Base-by-base conservation (phyloP, 2,113 vertebrate genomes). In the Apteryx mantelli region DNA sequence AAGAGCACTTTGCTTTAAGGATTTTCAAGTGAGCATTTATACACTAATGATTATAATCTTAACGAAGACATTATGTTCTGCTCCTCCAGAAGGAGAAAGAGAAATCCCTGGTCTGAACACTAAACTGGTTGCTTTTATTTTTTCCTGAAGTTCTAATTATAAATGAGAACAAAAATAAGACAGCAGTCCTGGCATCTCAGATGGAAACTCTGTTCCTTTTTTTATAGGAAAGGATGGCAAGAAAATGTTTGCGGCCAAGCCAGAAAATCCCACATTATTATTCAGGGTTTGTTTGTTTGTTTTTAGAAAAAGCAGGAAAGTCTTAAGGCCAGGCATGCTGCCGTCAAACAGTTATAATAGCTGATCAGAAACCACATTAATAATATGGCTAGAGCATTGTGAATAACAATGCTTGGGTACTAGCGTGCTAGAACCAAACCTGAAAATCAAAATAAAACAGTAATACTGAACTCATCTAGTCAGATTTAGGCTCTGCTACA, bases 91-190 rank as follows among this genome's bases (percentile, higher is more conserved):
- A 73, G 20, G 25, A 7, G 20, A 66, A 79, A 85, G 25, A 90
- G 70, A 91, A 97, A 91, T 8, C 12, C 40, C 40, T 80, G 53
- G 34, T 58, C 81, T 89, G 84, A 91, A 61, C 63, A 70, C 34
- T 87, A 55, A 91, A 92, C 32, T 82, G 58, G 64, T 76, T 73
- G n/a, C 5, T 79, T 93, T 84, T 89, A 18, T 58, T 95, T 94
- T 95, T 92, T 64, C 77, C 77, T 89, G 55, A 84, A 5, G 8
- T 95, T 91, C 86, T 95, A 95, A 95, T 95, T 95, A 96, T 92
- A 87, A 53, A 91, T 87, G 84, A 91, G 92, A 97, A 91, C 28
- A 87, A 91, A 92, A 82, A 3, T 63, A 93, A 91, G 70, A 91
- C 48, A 82, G 30, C 34, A 56, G 32, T 97, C 42, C 61, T 96